These are phyloP conservation scores for Capromys pilorides DNA, from an alignment of 2,797 vertebrate species.

Conservation along the genomic window DNA sequence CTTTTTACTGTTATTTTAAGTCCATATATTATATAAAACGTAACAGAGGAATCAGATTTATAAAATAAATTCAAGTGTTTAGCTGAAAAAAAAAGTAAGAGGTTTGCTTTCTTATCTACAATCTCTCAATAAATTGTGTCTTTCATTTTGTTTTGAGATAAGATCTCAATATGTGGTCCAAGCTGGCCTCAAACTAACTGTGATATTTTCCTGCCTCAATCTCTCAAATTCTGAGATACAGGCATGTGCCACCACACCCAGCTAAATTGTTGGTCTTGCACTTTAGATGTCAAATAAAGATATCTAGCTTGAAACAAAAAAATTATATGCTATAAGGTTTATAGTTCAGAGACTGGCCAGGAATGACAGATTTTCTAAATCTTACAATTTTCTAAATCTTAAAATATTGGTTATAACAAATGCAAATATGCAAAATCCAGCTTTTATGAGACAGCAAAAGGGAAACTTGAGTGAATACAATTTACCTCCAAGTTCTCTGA, in stretches of 20 bases:
- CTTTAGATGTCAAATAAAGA: conserved; percentile 80
- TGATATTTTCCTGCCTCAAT: neutral
- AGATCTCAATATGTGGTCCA: neutral
- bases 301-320: conserved; percentile 78
- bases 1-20: conserved; percentile 86
- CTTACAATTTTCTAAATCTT: no score
- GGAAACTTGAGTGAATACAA: conserved; percentile 83
- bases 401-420: conserved; percentile 83
- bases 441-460: conserved; percentile 82
- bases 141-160: neutral
- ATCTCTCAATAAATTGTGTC: conserved; percentile 71
- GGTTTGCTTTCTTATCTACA: conserved; percentile 74
- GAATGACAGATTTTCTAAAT: conserved; percentile 79
- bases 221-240: neutral
- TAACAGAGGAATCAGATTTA: conserved; percentile 84
- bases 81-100: conserved; percentile 80
- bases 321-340: conserved; percentile 81
- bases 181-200: neutral
- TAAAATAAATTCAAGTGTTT: conserved; percentile 81
- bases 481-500: conserved; percentile 82
- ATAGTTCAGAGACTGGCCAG: conserved; percentile 79
- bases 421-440: conserved; percentile 81
- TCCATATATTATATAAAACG: conserved; percentile 87
- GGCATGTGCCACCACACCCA: neutral
- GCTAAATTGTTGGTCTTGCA: conserved; percentile 75